Conservation (phyloP, 2,888 invertebrate species). For the Ptilodon capucinus region DNA sequence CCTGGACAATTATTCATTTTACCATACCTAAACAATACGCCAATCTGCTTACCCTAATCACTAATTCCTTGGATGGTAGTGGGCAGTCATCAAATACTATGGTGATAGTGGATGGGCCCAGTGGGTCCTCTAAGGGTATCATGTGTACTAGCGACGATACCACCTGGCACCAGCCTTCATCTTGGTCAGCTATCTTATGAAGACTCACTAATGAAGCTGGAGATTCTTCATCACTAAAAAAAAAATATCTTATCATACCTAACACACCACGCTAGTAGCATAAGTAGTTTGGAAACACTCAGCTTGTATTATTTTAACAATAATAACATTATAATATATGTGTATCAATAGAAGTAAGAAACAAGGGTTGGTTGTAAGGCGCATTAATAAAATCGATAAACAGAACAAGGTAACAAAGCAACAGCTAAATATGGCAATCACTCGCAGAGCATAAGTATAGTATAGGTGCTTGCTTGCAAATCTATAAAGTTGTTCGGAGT, state of each 20-base stretch:
- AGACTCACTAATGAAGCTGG: slow-evolving; percentile 92
- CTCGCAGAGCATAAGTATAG: no score
- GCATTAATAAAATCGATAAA: no score
- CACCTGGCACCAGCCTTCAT: slow-evolving; percentile 95
- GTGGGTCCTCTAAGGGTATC: slow-evolving; percentile 91
- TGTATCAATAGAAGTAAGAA: no score
- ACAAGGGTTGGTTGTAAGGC: no score
- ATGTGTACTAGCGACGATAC: slow-evolving; percentile 91
- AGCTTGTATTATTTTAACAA: no score
- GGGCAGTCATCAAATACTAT: slow-evolving; percentile 95
- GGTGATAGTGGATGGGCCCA: slow-evolving; percentile 95
- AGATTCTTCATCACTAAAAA: slow-evolving; percentile 91
- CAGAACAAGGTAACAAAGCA: no score
- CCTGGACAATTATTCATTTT: no score
- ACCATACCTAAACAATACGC: neutral
- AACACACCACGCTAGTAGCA: neutral
- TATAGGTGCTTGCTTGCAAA: no score
- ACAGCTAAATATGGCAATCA: no score
- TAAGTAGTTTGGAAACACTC: no score
- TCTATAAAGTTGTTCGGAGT: no score
- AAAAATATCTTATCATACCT: neutral
- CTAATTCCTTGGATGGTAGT: slow-evolving; percentile 88
- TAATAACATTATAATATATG: no score
- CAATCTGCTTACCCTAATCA: slow-evolving; percentile 81
- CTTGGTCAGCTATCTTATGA: slow-evolving; percentile 93